Conservation (phyloP, 1,140 invertebrate genomes). For the Drosophila kikkawai region DNA sequence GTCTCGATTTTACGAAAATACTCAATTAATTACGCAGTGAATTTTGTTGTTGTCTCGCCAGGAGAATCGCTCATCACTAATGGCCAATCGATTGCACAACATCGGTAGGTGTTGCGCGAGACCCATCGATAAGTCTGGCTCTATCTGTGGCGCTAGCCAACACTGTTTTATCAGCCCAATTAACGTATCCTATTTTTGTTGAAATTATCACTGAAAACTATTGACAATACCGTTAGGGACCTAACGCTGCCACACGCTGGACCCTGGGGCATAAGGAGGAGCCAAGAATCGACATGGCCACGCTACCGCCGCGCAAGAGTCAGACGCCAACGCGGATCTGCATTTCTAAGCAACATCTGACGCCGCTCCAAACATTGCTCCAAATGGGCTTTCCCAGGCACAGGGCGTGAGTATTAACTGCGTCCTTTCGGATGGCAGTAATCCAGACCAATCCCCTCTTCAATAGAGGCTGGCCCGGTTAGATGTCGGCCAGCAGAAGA, state of each 20-base stretch:
- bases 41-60: slow-evolving; percentile 67
- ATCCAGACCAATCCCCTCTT: too few relatives aligned
- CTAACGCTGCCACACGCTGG: slow-evolving; percentile 10
- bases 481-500: neutral
- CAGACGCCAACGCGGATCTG: slow-evolving; percentile 88
- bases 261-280: neutral
- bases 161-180: slow-evolving; percentile 22
- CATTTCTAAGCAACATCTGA: slow-evolving; percentile 90
- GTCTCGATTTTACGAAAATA: slow-evolving; percentile 52
- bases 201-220: slow-evolving; percentile 42
- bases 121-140: neutral
- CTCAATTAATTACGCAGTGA: slow-evolving; percentile 73
- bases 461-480: neutral
- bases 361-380: slow-evolving; percentile 91
- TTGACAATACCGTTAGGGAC: neutral
- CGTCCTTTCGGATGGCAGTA: neutral
- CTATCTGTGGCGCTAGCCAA: slow-evolving; percentile 4
- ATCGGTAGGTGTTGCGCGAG: neutral
- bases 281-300: slow-evolving; percentile 86
- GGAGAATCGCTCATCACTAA: slow-evolving; percentile 35
- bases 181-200: slow-evolving; percentile 46
- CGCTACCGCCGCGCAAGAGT: slow-evolving; percentile 89
- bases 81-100: slow-evolving; percentile 19
- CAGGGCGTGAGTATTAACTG: slow-evolving; percentile 89
- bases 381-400: slow-evolving; percentile 95